Base-by-base conservation (phyloP, 1,140 invertebrate genomes). In the Drosophila kohkoa region DNA sequence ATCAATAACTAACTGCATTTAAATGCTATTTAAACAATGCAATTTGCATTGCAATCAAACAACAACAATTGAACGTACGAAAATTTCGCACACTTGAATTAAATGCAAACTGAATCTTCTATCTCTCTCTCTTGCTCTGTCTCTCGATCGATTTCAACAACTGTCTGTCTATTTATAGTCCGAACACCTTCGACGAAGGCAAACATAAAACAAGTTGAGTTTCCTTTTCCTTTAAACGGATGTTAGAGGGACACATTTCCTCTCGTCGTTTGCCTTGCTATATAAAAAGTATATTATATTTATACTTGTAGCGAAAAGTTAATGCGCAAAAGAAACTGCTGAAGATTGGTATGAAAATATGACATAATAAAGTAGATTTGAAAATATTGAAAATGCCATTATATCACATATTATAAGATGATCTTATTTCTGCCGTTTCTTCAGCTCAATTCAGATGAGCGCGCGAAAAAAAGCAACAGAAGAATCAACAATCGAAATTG, bases 71-170 rank as follows among this genome's bases (percentile, higher is more conserved):
- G 20, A 60, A 41, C 41, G 46, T 59, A 41, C 25, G 46, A 13
- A 28, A 48, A 70, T 60, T 82, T 82, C 80, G 54, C 80, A 82
- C 70, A 78, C 80, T 82, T 82, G 80, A 80, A 67, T 54, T 35
- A 51, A 54, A 52, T 7, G 49, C 45, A 59, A 38, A 0, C 30
- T 32, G 30, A 38, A 25, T 25, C 20, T 25, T 4, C 20, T 25
- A 3, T 20, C 20, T 25, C 20, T 25, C 20, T 20, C 16, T 20
- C 16, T 20, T 25, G 20, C 20, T 25, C 20, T 25, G 20, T 25
- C 20, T 25, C 20, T 25, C 20, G 20, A 25, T 25, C 20, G 20
- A 25, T 25, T 25, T 25, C 0, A 25, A 25, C 20, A 25, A 25
- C 20, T 25, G 20, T 25, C n/a, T 32, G 5, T 38, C 20, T 43